Evolutionary conservation across 2,888 invertebrate species (phyloP), one percentile per base, ranked within the genome.

Genomic region (Hipparchia semele): DNA sequence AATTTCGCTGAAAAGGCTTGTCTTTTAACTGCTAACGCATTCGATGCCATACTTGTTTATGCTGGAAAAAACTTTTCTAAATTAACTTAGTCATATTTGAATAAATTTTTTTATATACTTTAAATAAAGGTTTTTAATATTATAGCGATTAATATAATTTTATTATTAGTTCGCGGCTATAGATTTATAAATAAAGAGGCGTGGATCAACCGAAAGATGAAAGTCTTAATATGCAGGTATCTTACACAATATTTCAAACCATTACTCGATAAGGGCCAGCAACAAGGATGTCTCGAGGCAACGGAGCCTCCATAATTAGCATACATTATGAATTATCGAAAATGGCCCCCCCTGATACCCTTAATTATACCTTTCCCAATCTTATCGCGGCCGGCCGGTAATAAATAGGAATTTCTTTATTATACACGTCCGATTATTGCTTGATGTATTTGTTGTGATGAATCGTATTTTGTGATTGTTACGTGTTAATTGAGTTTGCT

Each of bases 301-400:
- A 84, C 82, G 81, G 80, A 75, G 79, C 87, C 88, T 83, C 91
- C 91, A 89, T 92, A 91, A 93, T 93, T 93, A 93, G 88, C 92
- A 90, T 92, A 88, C 91, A 92, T 93, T 93, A 92, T 90, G 90
- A 91, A 92, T 92, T 92, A 93, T 91, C 90, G 87, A 87, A 91
- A 93, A 91, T 89, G 88, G 87, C 89, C 91, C 86, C 84, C 84
- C 51, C 39, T 85, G 86, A 89, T 88, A 86, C 81, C 84, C 88
- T 86, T 92, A 92, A 93, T 93, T 92, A 90, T 88, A 89, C 78
- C 90, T 88, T 90, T 79, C 84, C 81, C 79, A 13, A 51, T 79
- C 80, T 82, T 82, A 82, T 81, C 82, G 83, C 82, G 82, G 83
- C 77, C 75, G 77, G 71, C 77, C 69, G 71, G 86, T 91, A 91